Base-by-base conservation (phyloP, 2,113 vertebrate genomes). In the Vimba vimba region DNA sequence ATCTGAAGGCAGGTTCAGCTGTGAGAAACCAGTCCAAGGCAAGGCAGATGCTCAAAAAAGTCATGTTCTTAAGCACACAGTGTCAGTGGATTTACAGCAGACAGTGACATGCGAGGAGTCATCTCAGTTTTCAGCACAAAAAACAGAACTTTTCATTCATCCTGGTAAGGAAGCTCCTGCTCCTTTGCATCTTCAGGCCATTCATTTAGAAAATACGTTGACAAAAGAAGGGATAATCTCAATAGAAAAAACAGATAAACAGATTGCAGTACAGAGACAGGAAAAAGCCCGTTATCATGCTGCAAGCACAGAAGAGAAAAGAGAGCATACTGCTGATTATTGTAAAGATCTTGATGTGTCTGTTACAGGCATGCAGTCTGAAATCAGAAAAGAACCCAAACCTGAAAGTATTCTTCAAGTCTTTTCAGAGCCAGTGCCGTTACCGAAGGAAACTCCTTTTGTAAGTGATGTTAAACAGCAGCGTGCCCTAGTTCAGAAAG, bases 361-460 rank as follows among this genome's bases (percentile, higher is more conserved):
- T 1, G 89, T 94, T 30, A 91, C 93, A 77, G 90, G 91, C 2
- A 10, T 92, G 87, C 83, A 93, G 25, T 85, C 95, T 79, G 83
- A 89, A 50, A 85, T 91, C 89, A 90, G n/a, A 33, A 90, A 80
- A 39, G 96, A 97, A 84, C 87, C 91, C 33, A 90, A 64, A 0
- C 89, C 94, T 33, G 92, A 83, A 2, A 94, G 86, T 4, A 92
- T 92, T 79, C 93, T 95, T 23, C 94, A 94, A 27, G 91, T 94
- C 59, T 91, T 94, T 79, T 89, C 92, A 89, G 92, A 94, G 47
- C 92, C 95, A 69, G 85, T 93, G 79, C 90, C 92, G 78, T 84
- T 96, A 73, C 92, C 94, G 6, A 97, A 97, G 88, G 97, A 97
- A 87, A 91, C 85, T 2, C 87, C 91, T 0, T 83, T 95, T 1